Percentiles rank a stretch among this genome's conserved stretches.
phyloP scores from a whole-genome alignment of 2,888 invertebrate species.

The Myathropa florea region DNA sequence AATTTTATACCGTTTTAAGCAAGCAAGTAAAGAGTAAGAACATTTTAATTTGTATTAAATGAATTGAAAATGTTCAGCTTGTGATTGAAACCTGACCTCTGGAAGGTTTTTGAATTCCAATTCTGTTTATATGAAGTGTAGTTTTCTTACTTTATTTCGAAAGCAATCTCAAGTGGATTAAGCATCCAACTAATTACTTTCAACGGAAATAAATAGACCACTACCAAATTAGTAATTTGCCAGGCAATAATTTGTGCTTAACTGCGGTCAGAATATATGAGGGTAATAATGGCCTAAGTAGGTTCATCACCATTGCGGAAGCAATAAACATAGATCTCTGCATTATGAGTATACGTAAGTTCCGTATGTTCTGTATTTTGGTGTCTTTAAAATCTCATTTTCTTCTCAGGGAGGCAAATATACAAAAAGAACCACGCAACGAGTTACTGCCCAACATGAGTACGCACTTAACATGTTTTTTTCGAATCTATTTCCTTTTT shows the following conservation, averaged over 20 bases:
- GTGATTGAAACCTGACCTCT: no score
- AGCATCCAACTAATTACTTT: not conserved
- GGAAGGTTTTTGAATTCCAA: not conserved
- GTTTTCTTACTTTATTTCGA: not conserved
- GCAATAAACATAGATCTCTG: not conserved
- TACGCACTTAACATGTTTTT: no score
- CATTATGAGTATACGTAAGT: not conserved
- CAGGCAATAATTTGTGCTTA: not conserved
- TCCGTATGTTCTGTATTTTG: no score
- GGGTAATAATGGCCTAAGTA: not conserved
- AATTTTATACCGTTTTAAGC: no score
- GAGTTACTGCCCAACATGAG: no score
- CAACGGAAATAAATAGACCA: not conserved
- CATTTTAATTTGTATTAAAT: no score
- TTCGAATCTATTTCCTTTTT: no score
- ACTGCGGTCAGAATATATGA: not conserved
- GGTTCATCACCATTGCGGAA: not conserved
- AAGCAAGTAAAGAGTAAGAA: no score
- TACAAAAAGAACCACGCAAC: no score
- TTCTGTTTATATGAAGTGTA: not conserved
- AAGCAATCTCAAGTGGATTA: not conserved
- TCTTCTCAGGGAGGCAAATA: no score
- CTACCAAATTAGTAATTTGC: not conserved
- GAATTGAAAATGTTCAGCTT: no score
- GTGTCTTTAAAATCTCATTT: no score